Conservation (phyloP, 2,113 vertebrate species). For the Larimichthys crocea region DNA sequence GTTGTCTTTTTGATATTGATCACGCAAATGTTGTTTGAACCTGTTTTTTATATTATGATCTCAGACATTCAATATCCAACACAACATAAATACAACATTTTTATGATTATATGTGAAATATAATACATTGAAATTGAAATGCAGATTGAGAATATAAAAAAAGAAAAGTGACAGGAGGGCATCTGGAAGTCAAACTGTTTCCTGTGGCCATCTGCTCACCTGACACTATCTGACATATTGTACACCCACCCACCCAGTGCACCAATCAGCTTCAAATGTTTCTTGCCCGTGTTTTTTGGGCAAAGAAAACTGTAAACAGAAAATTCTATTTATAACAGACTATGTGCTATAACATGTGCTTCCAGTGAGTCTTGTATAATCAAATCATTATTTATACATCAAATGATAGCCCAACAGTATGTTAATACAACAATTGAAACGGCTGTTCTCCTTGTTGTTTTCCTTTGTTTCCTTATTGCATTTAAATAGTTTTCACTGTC, state of each 20-base stretch:
- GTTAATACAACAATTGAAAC: no score
- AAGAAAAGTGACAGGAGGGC: neutral
- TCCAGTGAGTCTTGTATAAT: neutral
- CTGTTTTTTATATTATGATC: neutral
- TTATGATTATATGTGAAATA: no score
- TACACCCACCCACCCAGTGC: conserved; percentile 38
- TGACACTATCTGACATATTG: neutral
- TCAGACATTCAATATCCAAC: no score
- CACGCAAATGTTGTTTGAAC: neutral
- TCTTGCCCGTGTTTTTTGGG: conserved; percentile 3
- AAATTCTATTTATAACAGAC: neutral
- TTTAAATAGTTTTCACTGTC: no score
- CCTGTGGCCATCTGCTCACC: neutral
- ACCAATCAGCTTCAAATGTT: conserved; percentile 43
- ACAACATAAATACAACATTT: no score
- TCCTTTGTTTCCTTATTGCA: no score
- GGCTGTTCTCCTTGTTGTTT: no score
- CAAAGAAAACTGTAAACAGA: conserved; percentile 12
- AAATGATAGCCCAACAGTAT: neutral
- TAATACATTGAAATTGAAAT: neutral
- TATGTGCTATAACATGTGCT: neutral
- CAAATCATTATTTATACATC: neutral
- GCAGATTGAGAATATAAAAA: neutral
- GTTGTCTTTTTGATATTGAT: no score
- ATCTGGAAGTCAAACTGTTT: neutral